phyloP scores from a whole-genome alignment of 2,113 vertebrate species.

The Xenopus borealis region DNA sequence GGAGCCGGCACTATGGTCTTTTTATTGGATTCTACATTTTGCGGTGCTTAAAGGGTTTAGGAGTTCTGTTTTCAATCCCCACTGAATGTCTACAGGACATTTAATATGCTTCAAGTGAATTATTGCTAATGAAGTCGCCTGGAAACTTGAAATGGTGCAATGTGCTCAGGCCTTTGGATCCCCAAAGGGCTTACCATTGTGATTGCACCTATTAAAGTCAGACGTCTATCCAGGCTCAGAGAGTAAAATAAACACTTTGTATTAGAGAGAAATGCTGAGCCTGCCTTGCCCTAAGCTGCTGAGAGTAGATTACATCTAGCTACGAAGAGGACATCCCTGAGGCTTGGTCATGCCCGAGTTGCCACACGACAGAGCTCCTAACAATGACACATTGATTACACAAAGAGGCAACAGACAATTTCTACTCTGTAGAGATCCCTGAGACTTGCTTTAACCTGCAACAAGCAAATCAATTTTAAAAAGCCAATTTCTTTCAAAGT shows the following conservation, averaged over 20 bases:
- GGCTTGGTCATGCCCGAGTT: not conserved
- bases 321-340: not conserved
- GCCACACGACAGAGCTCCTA: constrained; percentile 1
- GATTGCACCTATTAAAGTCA: not conserved
- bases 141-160: no score
- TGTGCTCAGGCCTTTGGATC: no score
- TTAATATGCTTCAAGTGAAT: no score
- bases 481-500: constrained; percentile 37
- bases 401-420: constrained; percentile 5
- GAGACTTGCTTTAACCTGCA: constrained; percentile 9
- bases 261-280: not conserved
- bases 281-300: not conserved
- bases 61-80: no score
- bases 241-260: not conserved
- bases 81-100: no score
- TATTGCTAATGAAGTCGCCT: no score
- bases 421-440: constrained; percentile 8
- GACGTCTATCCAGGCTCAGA: not conserved
- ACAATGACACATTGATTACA: constrained; percentile 26
- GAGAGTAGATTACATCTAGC: not conserved
- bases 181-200: not conserved
- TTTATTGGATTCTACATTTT: no score
- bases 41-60: no score
- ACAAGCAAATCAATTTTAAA: constrained; percentile 34
- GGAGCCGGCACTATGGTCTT: no score